Conservation (phyloP, 1,140 invertebrate genomes). For the Wiebesia pumilae region DNA sequence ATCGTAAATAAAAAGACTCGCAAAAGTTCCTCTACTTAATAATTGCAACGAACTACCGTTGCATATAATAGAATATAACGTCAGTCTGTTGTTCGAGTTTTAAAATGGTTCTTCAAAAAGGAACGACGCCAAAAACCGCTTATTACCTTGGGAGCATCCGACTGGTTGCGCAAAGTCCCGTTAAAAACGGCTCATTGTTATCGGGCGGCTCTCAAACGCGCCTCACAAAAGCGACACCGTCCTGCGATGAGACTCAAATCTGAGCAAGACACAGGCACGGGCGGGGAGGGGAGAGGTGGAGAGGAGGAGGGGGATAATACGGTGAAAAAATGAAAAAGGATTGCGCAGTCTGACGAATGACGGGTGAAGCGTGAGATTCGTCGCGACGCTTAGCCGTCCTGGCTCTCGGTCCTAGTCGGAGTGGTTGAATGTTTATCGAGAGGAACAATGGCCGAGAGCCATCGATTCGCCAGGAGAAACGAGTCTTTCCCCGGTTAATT, state of each 20-base stretch:
- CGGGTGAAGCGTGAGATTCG: constrained; percentile 61
- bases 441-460: constrained; percentile 64
- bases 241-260: neutral
- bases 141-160: constrained; percentile 8
- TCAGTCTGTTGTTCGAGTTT: neutral
- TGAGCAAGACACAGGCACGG: neutral
- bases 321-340: constrained; percentile 30
- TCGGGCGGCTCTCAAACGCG: neutral
- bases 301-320: neutral
- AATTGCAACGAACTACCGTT: neutral
- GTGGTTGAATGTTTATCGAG: constrained; percentile 46
- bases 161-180: constrained; percentile 10
- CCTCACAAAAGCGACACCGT: neutral
- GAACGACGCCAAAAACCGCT: neutral
- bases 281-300: neutral
- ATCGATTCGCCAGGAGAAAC: constrained; percentile 58
- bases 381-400: constrained; percentile 59
- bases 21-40: no score
- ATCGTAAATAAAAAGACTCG: no score
- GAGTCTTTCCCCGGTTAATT: neutral
- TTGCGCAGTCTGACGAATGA: constrained; percentile 44
- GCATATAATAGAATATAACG: neutral
- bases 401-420: neutral
- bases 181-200: constrained; percentile 12
- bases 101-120: neutral